phyloP scores from a whole-genome alignment of 2,113 vertebrate species.

The Lepisosteus oculatus region DNA sequence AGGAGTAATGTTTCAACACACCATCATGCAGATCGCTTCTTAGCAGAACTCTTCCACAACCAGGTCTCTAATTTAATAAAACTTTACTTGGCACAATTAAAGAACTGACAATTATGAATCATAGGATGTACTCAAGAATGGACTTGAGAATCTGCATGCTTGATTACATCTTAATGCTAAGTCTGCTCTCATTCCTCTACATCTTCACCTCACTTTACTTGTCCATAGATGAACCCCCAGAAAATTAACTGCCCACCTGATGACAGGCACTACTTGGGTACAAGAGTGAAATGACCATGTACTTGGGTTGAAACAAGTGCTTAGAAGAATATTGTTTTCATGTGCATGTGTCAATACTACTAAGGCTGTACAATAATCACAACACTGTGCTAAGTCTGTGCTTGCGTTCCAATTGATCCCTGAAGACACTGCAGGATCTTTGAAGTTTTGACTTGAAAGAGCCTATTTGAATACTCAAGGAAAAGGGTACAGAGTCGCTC shows the following conservation, averaged over 20 bases:
- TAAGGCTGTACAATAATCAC: conserved; percentile 45
- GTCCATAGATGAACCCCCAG: not conserved
- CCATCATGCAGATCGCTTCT: too few relatives aligned
- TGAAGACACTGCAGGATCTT: conserved; percentile 52
- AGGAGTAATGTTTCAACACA: too few relatives aligned
- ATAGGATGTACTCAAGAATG: not conserved
- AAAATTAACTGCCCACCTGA: not conserved
- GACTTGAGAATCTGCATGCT: not conserved
- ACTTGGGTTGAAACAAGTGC: not conserved
- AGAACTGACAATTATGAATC: not conserved
- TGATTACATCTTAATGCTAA: not conserved
- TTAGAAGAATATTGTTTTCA: not conserved
- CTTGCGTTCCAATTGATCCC: conserved; percentile 51
- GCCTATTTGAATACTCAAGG: conserved; percentile 50
- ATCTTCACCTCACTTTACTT: not conserved
- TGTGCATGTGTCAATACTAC: conserved; percentile 39
- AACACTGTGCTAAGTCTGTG: conserved; percentile 37
- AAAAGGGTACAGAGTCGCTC: conserved; percentile 47
- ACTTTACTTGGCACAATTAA: not conserved
- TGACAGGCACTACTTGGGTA: not conserved
- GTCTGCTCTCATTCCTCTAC: not conserved
- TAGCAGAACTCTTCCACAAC: not conserved
- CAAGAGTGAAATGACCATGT: not conserved
- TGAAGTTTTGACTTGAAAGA: conserved; percentile 66
- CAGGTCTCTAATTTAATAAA: not conserved